Base-by-base conservation (phyloP, 2,113 vertebrate genomes). In the Phrynosoma blainvillii region DNA sequence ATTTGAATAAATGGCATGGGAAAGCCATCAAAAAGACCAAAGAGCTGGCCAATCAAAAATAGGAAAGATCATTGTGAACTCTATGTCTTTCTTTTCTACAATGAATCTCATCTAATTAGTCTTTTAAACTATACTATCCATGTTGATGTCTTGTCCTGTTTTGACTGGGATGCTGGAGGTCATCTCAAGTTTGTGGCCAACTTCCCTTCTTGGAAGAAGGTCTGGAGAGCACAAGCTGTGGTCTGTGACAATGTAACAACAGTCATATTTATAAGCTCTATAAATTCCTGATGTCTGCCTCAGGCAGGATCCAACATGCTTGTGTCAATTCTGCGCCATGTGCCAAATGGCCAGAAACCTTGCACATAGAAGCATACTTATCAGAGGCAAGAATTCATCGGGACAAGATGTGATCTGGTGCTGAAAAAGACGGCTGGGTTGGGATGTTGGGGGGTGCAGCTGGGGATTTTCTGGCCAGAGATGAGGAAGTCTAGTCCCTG, bases 401-500 rank as follows among this genome's bases (percentile, higher is more conserved):
- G 94, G 95, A 96, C 94, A 95, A 95, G 90, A 95, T 95, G 93
- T 94, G 96, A 97, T 96, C 96, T 0, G 93, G 95, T 95, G 96
- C 96, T 97, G 96, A 97, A 97, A 97, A 96, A 95, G 92, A 97
- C 97, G 96, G 96, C 95, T 95, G 79, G 90, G 42, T 47, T 25
- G 80, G 40, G 75, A 12, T 14, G 73, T 36, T 9, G 13, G 36
- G 81, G 62, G 80, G 11, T 23, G 66, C 66, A 11, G 27, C 27
- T 62, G 13, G 59, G 71, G 90, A 92, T 94, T 82, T 94, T 93
- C 91, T 59, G 92, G 94, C 96, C 91, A 90, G 94, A 90, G 93
- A 95, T 95, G 95, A 96, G 97, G 95, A 97, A 96, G 94, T 94
- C 95, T 97, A 93, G 93, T 96, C 95, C 95, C 96, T 95, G 96